Evolutionary conservation across 2,113 vertebrate genomes (phyloP).

Genomic region (Neodon shergylaensis): DNA sequence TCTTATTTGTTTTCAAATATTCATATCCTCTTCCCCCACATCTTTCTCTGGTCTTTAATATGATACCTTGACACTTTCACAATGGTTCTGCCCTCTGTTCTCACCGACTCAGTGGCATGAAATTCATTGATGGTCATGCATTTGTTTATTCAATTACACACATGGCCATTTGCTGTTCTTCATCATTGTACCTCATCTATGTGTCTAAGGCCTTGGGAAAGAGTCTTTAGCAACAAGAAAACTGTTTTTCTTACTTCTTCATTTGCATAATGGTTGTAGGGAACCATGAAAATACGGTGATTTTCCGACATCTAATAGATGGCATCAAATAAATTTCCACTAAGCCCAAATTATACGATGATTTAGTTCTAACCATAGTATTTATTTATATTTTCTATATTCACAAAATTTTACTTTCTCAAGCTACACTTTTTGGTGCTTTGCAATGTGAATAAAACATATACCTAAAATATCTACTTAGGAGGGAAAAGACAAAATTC

Average conservation of each 20-base stretch:
- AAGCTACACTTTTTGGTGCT: neutral
- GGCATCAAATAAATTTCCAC: slow-evolving; percentile 49
- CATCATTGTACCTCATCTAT: neutral
- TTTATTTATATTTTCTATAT: neutral
- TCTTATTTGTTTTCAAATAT: neutral
- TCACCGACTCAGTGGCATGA: neutral
- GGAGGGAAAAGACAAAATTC: slow-evolving; percentile 40
- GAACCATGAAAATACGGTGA: neutral
- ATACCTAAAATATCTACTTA: slow-evolving; percentile 27
- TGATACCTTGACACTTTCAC: neutral
- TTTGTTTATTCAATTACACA: slow-evolving; percentile 36
- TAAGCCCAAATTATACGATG: slow-evolving; percentile 47
- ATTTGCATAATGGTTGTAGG: slow-evolving; percentile 15
- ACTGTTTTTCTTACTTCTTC: slow-evolving; percentile 21
- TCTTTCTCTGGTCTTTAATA: neutral
- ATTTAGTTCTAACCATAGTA: neutral
- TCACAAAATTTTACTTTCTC: slow-evolving; percentile 3
- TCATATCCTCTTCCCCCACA: neutral
- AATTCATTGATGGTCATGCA: neutral
- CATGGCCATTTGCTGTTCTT: neutral
- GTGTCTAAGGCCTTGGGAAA: slow-evolving; percentile 14
- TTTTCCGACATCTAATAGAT: slow-evolving; percentile 33
- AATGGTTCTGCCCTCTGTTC: neutral
- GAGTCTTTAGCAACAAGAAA: neutral
- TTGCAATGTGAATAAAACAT: slow-evolving; percentile 36